Conservation (phyloP, 2,888 invertebrate species). For the Athetis lepigone region DNA sequence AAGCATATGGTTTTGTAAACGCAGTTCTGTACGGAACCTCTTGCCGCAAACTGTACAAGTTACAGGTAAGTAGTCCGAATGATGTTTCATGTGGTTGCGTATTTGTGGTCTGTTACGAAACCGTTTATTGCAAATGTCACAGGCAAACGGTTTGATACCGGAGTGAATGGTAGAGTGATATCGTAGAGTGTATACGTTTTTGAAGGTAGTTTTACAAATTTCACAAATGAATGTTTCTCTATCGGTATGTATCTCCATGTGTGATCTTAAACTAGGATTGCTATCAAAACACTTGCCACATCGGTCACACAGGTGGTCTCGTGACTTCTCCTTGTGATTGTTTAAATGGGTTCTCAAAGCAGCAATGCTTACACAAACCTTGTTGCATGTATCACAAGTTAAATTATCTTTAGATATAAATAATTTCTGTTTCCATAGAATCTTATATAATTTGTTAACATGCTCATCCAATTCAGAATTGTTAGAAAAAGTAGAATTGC, state of each 20-base stretch:
- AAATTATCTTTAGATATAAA: constrained; percentile 69
- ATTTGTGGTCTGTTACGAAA: constrained; percentile 78
- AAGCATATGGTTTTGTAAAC: constrained; percentile 92
- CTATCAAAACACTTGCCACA: constrained; percentile 78
- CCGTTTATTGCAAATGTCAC: constrained; percentile 73
- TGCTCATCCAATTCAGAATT: constrained; percentile 72
- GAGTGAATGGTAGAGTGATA: constrained; percentile 74
- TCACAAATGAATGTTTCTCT: constrained; percentile 76
- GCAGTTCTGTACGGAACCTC: constrained; percentile 92
- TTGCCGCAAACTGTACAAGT: constrained; percentile 93
- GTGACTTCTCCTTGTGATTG: constrained; percentile 86
- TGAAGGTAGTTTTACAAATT: constrained; percentile 78
- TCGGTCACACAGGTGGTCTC: constrained; percentile 77
- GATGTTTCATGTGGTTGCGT: constrained; percentile 92
- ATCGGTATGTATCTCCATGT: constrained; percentile 76
- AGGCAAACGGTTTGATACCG: constrained; percentile 72
- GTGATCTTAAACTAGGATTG: constrained; percentile 70
- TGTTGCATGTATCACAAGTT: constrained; percentile 77
- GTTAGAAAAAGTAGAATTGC: constrained; percentile 71
- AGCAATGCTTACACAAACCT: constrained; percentile 71
- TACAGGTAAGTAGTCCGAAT: constrained; percentile 93
- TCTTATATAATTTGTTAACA: constrained; percentile 68
- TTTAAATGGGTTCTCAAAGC: constrained; percentile 87
- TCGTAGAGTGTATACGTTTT: constrained; percentile 66
- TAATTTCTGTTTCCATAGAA: constrained; percentile 70